Evolutionary conservation across 2,888 invertebrate genomes (phyloP).

Genomic region (Eueremaeus valkanovi): DNA sequence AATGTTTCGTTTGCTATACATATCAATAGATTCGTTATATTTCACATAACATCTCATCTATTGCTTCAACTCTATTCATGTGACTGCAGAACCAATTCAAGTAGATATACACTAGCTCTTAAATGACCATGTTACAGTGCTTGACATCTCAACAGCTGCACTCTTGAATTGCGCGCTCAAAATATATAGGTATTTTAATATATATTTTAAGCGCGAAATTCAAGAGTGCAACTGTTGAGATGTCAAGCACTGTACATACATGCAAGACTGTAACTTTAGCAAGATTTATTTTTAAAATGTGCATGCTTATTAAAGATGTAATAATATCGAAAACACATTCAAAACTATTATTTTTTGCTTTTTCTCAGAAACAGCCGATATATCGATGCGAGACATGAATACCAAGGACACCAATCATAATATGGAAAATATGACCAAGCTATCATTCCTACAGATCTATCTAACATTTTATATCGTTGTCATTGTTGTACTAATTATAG

Average conservation of each 20-base stretch:
- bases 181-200: no score
- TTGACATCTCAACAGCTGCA: no score
- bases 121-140: no score
- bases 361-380: neutral
- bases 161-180: no score
- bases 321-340: neutral
- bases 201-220: no score
- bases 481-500: slow-evolving; percentile 2
- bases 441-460: neutral
- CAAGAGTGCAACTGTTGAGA: no score
- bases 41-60: slow-evolving; percentile 32
- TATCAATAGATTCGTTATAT: slow-evolving; percentile 37
- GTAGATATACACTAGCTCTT: no score
- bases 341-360: neutral
- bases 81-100: slow-evolving; percentile 33
- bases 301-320: neutral
- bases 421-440: neutral
- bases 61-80: slow-evolving; percentile 31
- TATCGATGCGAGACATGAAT: slow-evolving; percentile 1
- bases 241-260: no score
- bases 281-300: neutral
- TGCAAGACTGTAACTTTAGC: no score
- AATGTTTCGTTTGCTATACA: neutral
- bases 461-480: neutral
- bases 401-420: neutral